Conservation (phyloP, 2,888 invertebrate genomes). For the Isoperla grammatica region DNA sequence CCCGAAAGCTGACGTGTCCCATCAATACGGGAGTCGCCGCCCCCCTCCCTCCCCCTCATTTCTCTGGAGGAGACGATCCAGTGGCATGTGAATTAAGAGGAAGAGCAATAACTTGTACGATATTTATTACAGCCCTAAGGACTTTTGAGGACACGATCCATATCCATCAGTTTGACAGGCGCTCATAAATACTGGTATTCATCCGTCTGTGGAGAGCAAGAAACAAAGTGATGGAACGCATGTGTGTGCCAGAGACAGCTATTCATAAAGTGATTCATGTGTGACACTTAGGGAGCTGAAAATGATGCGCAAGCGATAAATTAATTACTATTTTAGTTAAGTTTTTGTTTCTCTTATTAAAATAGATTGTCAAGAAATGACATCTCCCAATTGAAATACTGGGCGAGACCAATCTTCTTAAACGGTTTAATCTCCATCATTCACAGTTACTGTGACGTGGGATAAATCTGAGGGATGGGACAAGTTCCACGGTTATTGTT, state of each 20-base stretch:
- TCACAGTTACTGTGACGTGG: constrained; percentile 4
- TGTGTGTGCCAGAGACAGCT: constrained; percentile 13
- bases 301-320: constrained; percentile 22
- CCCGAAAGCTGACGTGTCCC: too few relatives aligned
- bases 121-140: constrained; percentile 19
- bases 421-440: constrained; percentile 15
- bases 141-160: constrained; percentile 17
- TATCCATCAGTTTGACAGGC: constrained; percentile 24
- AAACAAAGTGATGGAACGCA: constrained; percentile 22
- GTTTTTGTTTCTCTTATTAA: constrained; percentile 11
- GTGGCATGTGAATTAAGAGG: constrained; percentile 11
- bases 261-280: constrained; percentile 27
- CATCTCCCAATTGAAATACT: constrained; percentile 15
- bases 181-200: constrained; percentile 26
- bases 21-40: background rate
- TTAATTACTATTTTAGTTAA: constrained; percentile 22
- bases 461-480: constrained; percentile 10
- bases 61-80: background rate
- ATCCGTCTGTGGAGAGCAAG: constrained; percentile 1
- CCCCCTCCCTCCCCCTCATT: background rate
- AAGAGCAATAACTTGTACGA: constrained; percentile 15
- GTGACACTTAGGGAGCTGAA: constrained; percentile 14
- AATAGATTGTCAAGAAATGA: constrained; percentile 18
- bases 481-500: constrained; percentile 8
- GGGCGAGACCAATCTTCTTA: constrained; percentile 2